Percentiles rank a stretch among this genome's conserved stretches.
These are phyloP conservation scores for Pammene fasciana DNA, from an alignment of 2,888 invertebrate species.

Conservation along the genomic window DNA sequence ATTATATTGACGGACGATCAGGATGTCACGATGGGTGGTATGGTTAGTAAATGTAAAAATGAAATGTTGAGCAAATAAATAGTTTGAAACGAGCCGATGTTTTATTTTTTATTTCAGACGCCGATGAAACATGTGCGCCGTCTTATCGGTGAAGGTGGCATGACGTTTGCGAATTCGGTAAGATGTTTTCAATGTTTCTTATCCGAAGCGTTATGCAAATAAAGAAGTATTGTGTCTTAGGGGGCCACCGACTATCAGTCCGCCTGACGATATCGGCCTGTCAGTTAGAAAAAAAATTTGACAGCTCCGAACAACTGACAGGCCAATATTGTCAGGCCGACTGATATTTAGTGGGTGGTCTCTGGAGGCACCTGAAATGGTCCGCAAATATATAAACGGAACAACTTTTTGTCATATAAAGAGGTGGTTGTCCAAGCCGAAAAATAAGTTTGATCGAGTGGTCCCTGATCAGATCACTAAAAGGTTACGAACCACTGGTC, in stretches of 20 bases:
- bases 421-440: too few relatives aligned
- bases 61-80: conserved; percentile 61
- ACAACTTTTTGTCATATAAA: too few relatives aligned
- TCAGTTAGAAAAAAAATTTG: too few relatives aligned
- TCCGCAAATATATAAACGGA: too few relatives aligned
- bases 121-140: conserved; percentile 86
- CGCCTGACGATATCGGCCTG: too few relatives aligned
- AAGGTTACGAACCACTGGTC: too few relatives aligned
- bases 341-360: too few relatives aligned
- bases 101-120: conserved; percentile 80
- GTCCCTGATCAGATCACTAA: too few relatives aligned
- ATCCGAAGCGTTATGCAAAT: neutral
- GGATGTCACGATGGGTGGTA: conserved; percentile 89
- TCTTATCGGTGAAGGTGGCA: conserved; percentile 85
- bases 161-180: conserved; percentile 89
- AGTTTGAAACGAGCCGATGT: conserved; percentile 56
- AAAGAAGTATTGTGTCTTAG: conserved; percentile 3
- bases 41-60: conserved; percentile 82
- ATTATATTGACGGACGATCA: conserved; percentile 93
- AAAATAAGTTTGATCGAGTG: too few relatives aligned
- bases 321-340: too few relatives aligned
- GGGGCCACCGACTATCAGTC: neutral
- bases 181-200: conserved; percentile 59
- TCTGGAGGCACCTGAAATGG: too few relatives aligned
- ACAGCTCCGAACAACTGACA: too few relatives aligned